These are phyloP conservation scores for Tyria jacobaeae DNA, from an alignment of 2,888 invertebrate species.

Conservation along the genomic window DNA sequence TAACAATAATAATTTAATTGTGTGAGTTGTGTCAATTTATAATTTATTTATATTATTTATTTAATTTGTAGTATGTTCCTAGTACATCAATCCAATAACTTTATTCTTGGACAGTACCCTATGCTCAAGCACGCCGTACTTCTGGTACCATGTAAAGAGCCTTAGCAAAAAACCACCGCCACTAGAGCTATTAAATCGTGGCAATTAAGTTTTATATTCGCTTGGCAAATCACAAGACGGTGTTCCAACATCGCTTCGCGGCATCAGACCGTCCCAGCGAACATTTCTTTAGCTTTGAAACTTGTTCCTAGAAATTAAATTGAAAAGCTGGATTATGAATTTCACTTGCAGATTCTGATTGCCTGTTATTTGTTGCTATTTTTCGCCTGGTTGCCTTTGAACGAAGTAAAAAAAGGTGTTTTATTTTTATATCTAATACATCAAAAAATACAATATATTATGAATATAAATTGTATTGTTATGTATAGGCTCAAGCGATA, in stretches of 20 bases:
- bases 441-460: too few relatives aligned
- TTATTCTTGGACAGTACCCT: conserved; percentile 51
- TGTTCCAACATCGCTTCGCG: conserved; percentile 61
- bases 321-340: conserved; percentile 71
- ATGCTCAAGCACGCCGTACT: conserved; percentile 69
- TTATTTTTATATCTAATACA: neutral
- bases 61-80: too few relatives aligned
- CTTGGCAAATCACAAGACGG: conserved; percentile 75
- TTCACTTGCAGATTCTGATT: conserved; percentile 47
- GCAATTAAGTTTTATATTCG: conserved; percentile 81
- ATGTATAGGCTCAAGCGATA: too few relatives aligned
- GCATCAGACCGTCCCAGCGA: conserved; percentile 64
- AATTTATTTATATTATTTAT: too few relatives aligned
- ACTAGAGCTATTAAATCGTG: conserved; percentile 77
- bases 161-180: conserved; percentile 64
- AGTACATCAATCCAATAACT: conserved; percentile 8
- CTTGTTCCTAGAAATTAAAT: conserved; percentile 72
- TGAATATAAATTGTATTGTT: too few relatives aligned
- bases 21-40: too few relatives aligned
- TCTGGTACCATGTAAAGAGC: conserved; percentile 60
- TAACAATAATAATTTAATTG: too few relatives aligned
- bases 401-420: neutral
- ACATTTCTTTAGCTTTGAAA: conserved; percentile 72
- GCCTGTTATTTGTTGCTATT: conserved; percentile 31
- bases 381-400: conserved; percentile 15